phyloP scores from a whole-genome alignment of 2,797 vertebrate genomes.

The Coilia nasus region DNA sequence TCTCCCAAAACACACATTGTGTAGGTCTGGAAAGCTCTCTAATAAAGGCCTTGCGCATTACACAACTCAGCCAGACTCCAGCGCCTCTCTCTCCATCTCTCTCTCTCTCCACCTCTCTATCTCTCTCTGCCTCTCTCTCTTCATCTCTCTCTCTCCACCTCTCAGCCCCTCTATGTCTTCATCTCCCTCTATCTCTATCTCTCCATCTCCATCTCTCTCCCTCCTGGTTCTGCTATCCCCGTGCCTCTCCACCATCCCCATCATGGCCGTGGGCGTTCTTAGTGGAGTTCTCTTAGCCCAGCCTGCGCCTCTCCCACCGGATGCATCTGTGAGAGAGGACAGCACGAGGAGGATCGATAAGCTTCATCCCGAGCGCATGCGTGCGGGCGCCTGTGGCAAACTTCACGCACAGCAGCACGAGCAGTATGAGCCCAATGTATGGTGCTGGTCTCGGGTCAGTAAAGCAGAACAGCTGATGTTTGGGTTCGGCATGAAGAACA shows the following conservation, averaged over 20 bases:
- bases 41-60: background rate
- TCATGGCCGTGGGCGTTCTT: too few relatives aligned
- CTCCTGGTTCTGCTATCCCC: too few relatives aligned
- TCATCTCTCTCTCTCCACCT: background rate
- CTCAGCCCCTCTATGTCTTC: background rate
- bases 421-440: background rate
- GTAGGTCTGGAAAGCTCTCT: constrained; percentile 23
- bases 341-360: constrained; percentile 69
- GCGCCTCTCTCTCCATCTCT: constrained; percentile 28
- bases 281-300: constrained; percentile 74
- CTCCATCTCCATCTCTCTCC: too few relatives aligned
- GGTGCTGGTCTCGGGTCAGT: too few relatives aligned
- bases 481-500: too few relatives aligned
- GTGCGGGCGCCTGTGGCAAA: background rate
- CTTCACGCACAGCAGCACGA: background rate
- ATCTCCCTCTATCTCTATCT: too few relatives aligned
- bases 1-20: too few relatives aligned
- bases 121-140: constrained; percentile 17
- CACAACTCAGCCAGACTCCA: background rate
- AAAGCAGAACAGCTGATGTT: too few relatives aligned
- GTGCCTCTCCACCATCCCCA: too few relatives aligned
- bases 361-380: constrained; percentile 35
- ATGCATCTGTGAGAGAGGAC: constrained; percentile 33
- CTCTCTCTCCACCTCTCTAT: background rate
- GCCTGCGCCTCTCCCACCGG: constrained; percentile 67